Base-by-base conservation (phyloP, 2,888 invertebrate genomes). In the Gari tellinella region DNA sequence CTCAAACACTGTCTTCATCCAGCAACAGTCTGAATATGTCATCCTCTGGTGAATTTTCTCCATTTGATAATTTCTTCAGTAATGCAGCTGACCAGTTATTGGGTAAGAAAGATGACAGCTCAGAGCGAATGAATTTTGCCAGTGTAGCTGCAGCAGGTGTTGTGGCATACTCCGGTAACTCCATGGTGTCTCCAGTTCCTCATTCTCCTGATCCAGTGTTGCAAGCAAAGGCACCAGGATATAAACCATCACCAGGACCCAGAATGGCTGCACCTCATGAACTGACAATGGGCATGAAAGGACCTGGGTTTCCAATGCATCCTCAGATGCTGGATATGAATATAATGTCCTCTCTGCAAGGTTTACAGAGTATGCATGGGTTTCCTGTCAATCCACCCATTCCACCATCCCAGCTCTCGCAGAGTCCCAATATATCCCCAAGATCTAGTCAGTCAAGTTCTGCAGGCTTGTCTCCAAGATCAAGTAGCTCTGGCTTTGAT, bases 21-120 rank as follows among this genome's bases (percentile, higher is more conserved):
- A 51, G 62, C 25, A 55, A 53, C 53, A 62, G 62, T 52, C 40
- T 80, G 62, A 64, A 70, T 60, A 63, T 72, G 57, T 70, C 82
- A 52, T 72, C 70, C 17, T 94, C 95, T 0, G 94, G 95, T 76
- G 96, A 97, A 88, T 98, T 97, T 92, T 96, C 97, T 0, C 94
- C 98, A 79, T 97, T 98, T 92, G 96, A 96, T 90, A 96, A 96
- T 90, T 93, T 93, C 1, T 95, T 95, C 86, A 94, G 94, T 48
- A 94, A 94, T 92, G 94, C 94, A 57, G 94, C 94, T 46, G 86
- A 86, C n/a, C 84, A 86, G 23, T 81, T 90, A 23, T 75, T 91
- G 25, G 76, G 86, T 26, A 89, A 88, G 74, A 90, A 89, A 72
- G 88, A 86, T n/a, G 80, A 80, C 53, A 41, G 67, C 89, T 91